A percentile compares a stretch with the other conserved stretches of the same genome.
Conservation (phyloP, 2,113 vertebrate genomes). For the Sardina pilchardus region DNA sequence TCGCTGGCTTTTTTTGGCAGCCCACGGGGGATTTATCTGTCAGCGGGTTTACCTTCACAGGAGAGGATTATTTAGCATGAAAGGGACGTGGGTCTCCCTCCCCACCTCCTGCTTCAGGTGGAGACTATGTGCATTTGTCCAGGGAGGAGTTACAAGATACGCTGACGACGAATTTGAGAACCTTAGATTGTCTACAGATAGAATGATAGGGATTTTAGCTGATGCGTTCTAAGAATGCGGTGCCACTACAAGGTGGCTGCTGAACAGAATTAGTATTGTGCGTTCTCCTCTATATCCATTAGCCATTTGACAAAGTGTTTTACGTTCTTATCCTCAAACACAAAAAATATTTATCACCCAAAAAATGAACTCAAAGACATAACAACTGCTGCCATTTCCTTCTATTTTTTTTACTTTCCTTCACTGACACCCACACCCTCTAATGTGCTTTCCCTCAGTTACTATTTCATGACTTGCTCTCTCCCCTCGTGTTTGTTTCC, state of each 20-base stretch:
- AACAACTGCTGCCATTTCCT: neutral
- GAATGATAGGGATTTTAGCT: neutral
- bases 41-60: constrained; percentile 14
- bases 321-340: neutral
- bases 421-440: constrained; percentile 28
- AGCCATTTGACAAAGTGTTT: neutral
- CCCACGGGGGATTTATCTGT: constrained; percentile 17
- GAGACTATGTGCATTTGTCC: neutral
- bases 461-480: constrained; percentile 63
- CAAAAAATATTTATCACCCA: constrained; percentile 15
- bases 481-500: neutral
- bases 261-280: neutral
- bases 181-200: neutral
- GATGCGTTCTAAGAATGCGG: neutral
- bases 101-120: neutral
- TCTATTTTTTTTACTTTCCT: neutral
- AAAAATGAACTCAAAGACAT: neutral
- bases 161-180: neutral
- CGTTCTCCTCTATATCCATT: neutral
- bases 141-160: neutral
- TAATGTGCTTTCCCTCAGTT: constrained; percentile 65
- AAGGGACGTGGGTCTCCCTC: neutral
- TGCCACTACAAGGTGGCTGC: neutral
- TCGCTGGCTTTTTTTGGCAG: constrained; percentile 14
- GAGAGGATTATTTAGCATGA: neutral